Evolutionary conservation across 2,113 vertebrate species (phyloP), one percentile per base, ranked within the genome.

Genomic region (Mustela nigripes): DNA sequence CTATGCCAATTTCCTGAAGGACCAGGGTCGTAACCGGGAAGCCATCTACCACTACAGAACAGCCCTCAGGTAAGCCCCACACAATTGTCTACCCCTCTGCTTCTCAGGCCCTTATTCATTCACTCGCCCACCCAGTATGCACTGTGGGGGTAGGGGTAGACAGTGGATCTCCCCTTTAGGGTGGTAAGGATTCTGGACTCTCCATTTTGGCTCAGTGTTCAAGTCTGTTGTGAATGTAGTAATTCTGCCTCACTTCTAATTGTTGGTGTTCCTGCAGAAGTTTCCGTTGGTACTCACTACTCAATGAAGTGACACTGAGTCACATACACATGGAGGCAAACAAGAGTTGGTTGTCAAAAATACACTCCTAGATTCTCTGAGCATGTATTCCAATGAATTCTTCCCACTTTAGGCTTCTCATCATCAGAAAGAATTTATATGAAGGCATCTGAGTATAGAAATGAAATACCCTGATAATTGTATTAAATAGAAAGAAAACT

Each of bases 1-100:
- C 99, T 99, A 99, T 0, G 99, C 99, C 98, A 99, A 99, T 98
- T 99, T 99, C 97, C 99, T 99, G 98, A 99, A 99, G 95, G 99
- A 99, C 98, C 99, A 98, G 56, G 99, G 99, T 63, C 99, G 99
- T 7, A 99, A 99, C 18, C 26, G 97, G 56, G 99, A 99, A 98
- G 99, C 99, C 0, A 99, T 99, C 97, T 98, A 99, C 98, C 99
- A 99, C 98, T 99, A 99, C 98, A 99, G 98, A 97, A 99, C 99
- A 0, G 99, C 99, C 73, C 99, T 99, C 96, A 98, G 98, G 99
- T 99, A 98, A 99, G 99, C 95, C 5, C 26, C 4, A 1, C 1
- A 2, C 6, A 6, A 16, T 73, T 1, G 0, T 0, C 22, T 24
- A 0, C 65, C 56, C 3, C 80, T 45, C 2, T 33, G 74, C 0